Conservation (phyloP, 1,140 invertebrate genomes). For the Leptinotarsa lineolata region DNA sequence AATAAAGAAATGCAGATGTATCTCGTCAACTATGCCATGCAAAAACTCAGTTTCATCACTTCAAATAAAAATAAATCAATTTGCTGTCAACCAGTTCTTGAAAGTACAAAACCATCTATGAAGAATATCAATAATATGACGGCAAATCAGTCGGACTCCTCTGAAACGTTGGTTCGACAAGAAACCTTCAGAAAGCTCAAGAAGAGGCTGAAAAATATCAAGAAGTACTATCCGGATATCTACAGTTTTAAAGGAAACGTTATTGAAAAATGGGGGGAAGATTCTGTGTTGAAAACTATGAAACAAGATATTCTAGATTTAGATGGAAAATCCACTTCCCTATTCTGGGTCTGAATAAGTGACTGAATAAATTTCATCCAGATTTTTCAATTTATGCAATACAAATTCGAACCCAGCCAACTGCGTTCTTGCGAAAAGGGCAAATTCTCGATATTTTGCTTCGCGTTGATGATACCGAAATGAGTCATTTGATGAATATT, state of each 20-base stretch:
- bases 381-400: no score
- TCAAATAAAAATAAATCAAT: neutral
- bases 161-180: neutral
- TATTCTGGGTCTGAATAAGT: neutral
- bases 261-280: constrained; percentile 5
- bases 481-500: no score
- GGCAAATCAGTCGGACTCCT: neutral
- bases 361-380: neutral
- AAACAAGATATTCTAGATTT: neutral
- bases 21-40: constrained; percentile 12
- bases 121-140: neutral
- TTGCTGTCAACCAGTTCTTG: neutral
- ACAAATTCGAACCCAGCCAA: no score
- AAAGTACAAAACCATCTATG: neutral
- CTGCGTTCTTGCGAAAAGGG: no score
- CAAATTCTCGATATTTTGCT: no score
- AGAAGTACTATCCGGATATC: neutral
- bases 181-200: neutral
- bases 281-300: neutral
- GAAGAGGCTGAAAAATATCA: neutral
- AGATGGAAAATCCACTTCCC: neutral
- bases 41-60: constrained; percentile 6
- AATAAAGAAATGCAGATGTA: constrained; percentile 16
- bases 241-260: constrained; percentile 1
- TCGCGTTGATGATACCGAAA: no score